phyloP scores from a whole-genome alignment of 2,113 vertebrate species.

The Mesembrinibis cayennensis region DNA sequence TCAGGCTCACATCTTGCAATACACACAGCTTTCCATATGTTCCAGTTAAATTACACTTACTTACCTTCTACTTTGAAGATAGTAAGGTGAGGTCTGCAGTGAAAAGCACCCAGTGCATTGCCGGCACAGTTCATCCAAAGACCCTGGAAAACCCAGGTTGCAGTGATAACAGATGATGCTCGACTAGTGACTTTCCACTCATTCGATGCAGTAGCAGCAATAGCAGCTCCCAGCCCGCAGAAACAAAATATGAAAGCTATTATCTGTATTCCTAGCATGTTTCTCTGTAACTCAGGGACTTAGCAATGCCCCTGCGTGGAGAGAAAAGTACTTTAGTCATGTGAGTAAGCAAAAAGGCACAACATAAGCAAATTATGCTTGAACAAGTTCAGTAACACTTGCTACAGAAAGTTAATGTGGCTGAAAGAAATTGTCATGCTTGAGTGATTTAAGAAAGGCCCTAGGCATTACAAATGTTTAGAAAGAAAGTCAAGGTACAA shows the following conservation, averaged over 20 bases:
- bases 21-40: background rate
- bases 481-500: background rate
- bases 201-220: conserved; percentile 86
- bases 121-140: conserved; percentile 95
- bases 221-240: conserved; percentile 84
- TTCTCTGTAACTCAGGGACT: background rate
- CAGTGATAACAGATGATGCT: conserved; percentile 92
- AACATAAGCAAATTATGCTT: conserved; percentile 55
- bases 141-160: conserved; percentile 94
- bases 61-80: conserved; percentile 89
- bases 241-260: conserved; percentile 83
- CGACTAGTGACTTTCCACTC: conserved; percentile 92
- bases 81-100: conserved; percentile 89
- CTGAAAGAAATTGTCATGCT: conserved; percentile 63
- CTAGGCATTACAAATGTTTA: background rate
- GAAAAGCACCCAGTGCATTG: conserved; percentile 89
- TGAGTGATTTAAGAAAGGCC: conserved; percentile 5
- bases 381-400: conserved; percentile 56
- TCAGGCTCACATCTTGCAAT: background rate
- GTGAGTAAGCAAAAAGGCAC: conserved; percentile 63
- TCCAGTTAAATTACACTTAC: background rate
- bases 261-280: conserved; percentile 87
- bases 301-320: conserved; percentile 8
- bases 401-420: conserved; percentile 47
- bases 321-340: conserved; percentile 19